Evolutionary conservation across 2,888 invertebrate genomes (phyloP).

Genomic region (Temnothorax ravouxi): DNA sequence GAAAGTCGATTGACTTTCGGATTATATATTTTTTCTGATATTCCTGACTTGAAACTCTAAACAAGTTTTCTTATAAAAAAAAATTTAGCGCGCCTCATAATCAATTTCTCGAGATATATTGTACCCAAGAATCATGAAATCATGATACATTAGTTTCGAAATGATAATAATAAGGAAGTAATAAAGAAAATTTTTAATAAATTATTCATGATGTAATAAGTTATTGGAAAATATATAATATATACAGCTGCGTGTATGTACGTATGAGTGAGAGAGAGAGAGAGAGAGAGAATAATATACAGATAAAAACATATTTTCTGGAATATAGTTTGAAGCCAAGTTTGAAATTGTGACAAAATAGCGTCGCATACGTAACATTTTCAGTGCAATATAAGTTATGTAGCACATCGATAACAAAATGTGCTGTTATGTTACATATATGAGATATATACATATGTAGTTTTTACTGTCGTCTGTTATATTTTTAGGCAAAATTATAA

Average conservation of each 20-base stretch:
- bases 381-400: slow-evolving; percentile 2
- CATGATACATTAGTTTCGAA: neutral
- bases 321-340: neutral
- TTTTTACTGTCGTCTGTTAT: slow-evolving; percentile 13
- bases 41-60: neutral
- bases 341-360: slow-evolving; percentile 26
- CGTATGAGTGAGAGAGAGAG: neutral
- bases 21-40: slow-evolving; percentile 46
- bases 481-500: slow-evolving; percentile 17
- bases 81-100: neutral
- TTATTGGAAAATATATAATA: slow-evolving; percentile 4
- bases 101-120: neutral
- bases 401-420: slow-evolving; percentile 31
- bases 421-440: neutral
- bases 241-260: neutral
- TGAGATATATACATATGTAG: neutral
- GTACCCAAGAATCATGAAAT: neutral
- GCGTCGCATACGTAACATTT: neutral
- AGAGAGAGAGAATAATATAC: neutral
- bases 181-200: neutral
- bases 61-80: neutral
- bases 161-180: neutral
- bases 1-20: slow-evolving; percentile 61
- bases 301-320: neutral
- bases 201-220: slow-evolving; percentile 16